Evolutionary conservation across 2,888 invertebrate genomes (phyloP), one percentile per base, ranked within the genome.

Genomic region (Erannis defoliaria): DNA sequence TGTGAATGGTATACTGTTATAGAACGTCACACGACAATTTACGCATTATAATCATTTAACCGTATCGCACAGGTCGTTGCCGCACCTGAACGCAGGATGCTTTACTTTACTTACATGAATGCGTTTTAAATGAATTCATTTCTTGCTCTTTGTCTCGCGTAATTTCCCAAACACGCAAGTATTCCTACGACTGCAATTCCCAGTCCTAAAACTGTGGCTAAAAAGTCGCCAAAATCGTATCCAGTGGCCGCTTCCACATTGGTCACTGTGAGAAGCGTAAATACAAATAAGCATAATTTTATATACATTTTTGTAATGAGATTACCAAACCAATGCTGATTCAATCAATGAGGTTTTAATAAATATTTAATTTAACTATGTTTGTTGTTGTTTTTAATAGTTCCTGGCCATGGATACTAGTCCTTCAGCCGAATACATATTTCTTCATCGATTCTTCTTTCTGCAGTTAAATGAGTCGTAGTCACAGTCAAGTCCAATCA

Each of bases 181-280:
- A 96, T 93, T 73, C 95, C 95, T 61, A 95, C 79, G 23, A 94
- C 91, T 46, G 94, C 91, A 40, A 95, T 93, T 42, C 94, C 88
- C 38, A 96, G 73, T 0, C 95, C 95, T 51, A 96, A 76, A 68
- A 95, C 88, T 19, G 96, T 90, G 5, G 96, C 96, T 67, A 96
- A 76, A 65, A 95, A 95, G 81, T 96, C 95, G 1, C 95, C 96
- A 76, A 95, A 95, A 81, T 95, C 95, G 74, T 94, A 95, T 61
- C 93, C 89, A 54, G 88, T 82, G 0, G 94, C 89, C 33, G 94
- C 94, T 76, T 93, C 93, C 3, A 90, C 93, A 65, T 85, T 88
- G 37, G 76, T 84, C 23, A 90, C 78, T n/a, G 86, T 79, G 14
- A 92, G 69, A 42, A 91, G 66, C 14, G 87, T 79, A 63, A 91